Evolutionary conservation across 2,888 invertebrate species (phyloP), one percentile per base, ranked within the genome.

Genomic region (Seira musarum): DNA sequence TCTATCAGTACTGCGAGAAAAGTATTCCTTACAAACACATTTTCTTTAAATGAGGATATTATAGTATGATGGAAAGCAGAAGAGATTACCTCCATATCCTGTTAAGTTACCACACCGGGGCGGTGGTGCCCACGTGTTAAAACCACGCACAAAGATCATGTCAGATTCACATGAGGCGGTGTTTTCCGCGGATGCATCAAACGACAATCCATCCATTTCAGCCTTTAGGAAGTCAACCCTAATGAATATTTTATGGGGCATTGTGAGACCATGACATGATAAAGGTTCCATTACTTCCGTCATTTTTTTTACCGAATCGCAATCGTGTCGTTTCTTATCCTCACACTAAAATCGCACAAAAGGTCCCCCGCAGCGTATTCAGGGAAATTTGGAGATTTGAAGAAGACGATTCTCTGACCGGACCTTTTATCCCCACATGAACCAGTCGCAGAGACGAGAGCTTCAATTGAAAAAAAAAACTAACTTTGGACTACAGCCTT

Each of bases 71-170:
- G 6, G 46, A 46, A 46, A 46, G 13, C 13, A 46, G 6, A 46
- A n/a, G n/a, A n/a, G n/a, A n/a, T n/a, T n/a, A 79, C 79, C 79
- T 19, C 79, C 79, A 61, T 86, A 86, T 13, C 82, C 82, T 19
- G 74, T 73, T 15, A 85, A 65, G 57, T 82, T 78, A 13, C 86
- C 86, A 77, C 86, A 86, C 13, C 82, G 61, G 40, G 84, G 78
- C 0, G 86, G 84, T 2, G 86, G 86, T 1, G 82, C 53, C 86
- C 86, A 86, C 10, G 65, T 70, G 6, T 78, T 72, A 30, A 86
- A 86, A n/a, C 86, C 86, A 17, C 80, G 57, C 5, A 86, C 80
- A 66, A 86, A 85, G 21, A 85, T 69, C 69, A 82, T 66, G 71
- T 85, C 85, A 15, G 82, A 70, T 22, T 85, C 85, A 74, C 85